Evolutionary conservation across 1,140 invertebrate species (phyloP), one percentile per base, ranked within the genome.

Genomic region (Frieseomelitta varia): DNA sequence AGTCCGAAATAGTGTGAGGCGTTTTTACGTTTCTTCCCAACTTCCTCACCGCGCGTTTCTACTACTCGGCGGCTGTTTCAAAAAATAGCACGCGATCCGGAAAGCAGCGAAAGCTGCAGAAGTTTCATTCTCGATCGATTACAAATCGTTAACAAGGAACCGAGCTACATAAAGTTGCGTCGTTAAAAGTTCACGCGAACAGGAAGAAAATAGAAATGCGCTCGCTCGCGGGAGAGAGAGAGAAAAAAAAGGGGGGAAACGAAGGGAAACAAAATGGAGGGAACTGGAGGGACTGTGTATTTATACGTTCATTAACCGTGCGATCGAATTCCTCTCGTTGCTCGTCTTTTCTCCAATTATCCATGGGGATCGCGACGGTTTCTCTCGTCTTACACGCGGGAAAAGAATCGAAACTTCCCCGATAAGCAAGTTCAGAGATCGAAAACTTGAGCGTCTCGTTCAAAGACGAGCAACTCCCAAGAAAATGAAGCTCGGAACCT

Each of bases 101-200:
- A 4, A 55, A 53, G 15, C 24, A 2, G 4, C 1, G 21, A 12
- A 39, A 39, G 27, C 10, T 14, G 30, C 19, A 24, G 14, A 21
- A 67, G 27, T 67, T 61, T 3, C 21, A 34, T 10, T 0, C n/a
- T n/a, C 30, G 71, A 81, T 81, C 47, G 58, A 81, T 75, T 75
- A 74, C 24, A 81, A 75, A 81, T 75, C 47, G 79, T 75, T 81
- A 81, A 67, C 79, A 75, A 75, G 79, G 10, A 68, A 17, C 39
- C 55, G 21, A 51, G 56, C 1, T 69, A 24, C 11, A 15, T 17
- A 75, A 83, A 83, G 72, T 77, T 77, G 1, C 74, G 30, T 77
- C 73, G 72, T 83, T 83, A 76, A 83, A 83, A 77, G 63, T 77
- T 77, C 3, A 12, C 69, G 79, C 56, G 69, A 56, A 58, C 12